Base-by-base conservation (phyloP, 2,113 vertebrate genomes). In the Tragelaphus strepsiceros region DNA sequence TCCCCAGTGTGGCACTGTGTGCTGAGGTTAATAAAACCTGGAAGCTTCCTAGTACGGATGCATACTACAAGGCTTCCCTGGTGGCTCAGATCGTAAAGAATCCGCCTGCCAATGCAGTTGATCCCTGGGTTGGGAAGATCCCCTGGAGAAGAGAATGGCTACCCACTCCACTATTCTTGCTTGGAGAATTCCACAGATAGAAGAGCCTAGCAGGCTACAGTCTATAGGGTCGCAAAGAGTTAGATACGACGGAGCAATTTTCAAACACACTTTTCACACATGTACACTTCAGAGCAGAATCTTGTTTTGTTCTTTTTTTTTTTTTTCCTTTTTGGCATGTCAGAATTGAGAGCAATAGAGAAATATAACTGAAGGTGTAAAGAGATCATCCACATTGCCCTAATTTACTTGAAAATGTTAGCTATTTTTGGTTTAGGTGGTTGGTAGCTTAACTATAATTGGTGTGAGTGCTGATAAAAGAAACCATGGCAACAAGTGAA, bases 381-480 rank as follows among this genome's bases (percentile, higher is more conserved):
- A 24, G 21, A 89, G 35, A 62, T 87, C 67, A 84, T n/a, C 56
- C 26, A 58, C 32, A 2, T 26, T 67, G 22, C 32, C 96, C 51
- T 67, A 49, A 97, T 46, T 95, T 82, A 56, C 62, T 96, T 87
- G 58, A 96, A 96, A 94, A 92, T 26, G 35, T 28, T 87, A 39
- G 19, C 19, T 92, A 59, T 71, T 96, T 94, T 96, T 53, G 86
- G 54, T 24, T 85, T 35, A 7, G 13, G 61, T 80, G 26, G 84
- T n/a, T 3, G 32, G 22, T 21, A 39, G 61, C 26, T 94, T 85
- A 35, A 22, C 71, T 88, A 13, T 58, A 13, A 24, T 2, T 89
- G 28, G 81, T 24, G 8, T n/a, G 19, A 82, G 43, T 22, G 28
- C 51, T 91, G 46, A 84, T 21, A 64, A 43, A 87, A 85, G 74